These are phyloP conservation scores for Philereme vetulata DNA, from an alignment of 2,888 invertebrate genomes.

Conservation along the genomic window DNA sequence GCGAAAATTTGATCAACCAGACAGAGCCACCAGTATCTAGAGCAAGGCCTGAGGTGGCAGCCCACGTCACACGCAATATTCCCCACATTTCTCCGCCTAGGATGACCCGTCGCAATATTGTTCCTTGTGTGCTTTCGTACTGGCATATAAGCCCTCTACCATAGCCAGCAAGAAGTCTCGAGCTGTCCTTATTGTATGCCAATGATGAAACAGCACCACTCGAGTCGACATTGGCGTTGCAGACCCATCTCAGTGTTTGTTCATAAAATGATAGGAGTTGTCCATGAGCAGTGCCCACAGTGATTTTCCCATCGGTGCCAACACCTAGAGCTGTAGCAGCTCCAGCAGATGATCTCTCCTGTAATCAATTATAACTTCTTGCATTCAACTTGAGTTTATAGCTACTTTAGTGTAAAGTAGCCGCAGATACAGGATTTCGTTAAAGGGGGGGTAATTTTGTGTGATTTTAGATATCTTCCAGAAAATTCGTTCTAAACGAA, in stretches of 20 bases:
- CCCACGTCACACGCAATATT: conserved; percentile 73
- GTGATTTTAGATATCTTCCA: no score
- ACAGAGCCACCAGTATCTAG: conserved; percentile 98
- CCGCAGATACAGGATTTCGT: no score
- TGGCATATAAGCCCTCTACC: conserved; percentile 94
- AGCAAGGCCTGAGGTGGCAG: conserved; percentile 71
- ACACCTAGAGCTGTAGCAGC: conserved; percentile 92
- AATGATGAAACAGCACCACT: conserved; percentile 91
- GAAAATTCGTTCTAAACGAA: no score
- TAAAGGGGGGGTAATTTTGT: no score
- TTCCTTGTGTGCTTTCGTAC: conserved; percentile 91
- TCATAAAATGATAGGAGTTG: conserved; percentile 89
- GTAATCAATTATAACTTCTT: conserved; percentile 42
- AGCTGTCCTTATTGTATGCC: conserved; percentile 94
- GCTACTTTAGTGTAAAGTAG: no score
- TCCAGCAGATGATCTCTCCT: conserved; percentile 96
- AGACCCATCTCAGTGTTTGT: conserved; percentile 95
- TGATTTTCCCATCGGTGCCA: conserved; percentile 87
- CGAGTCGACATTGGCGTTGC: conserved; percentile 86
- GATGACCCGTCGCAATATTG: conserved; percentile 71
- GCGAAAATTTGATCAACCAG: conserved; percentile 95
- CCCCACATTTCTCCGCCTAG: conserved; percentile 80
- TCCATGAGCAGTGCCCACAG: conserved; percentile 97
- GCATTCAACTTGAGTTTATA: no score
- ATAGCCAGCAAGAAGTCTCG: conserved; percentile 89